Evolutionary conservation across 2,113 vertebrate species (phyloP), one percentile per base, ranked within the genome.

Genomic region (Triplophysa rosa): DNA sequence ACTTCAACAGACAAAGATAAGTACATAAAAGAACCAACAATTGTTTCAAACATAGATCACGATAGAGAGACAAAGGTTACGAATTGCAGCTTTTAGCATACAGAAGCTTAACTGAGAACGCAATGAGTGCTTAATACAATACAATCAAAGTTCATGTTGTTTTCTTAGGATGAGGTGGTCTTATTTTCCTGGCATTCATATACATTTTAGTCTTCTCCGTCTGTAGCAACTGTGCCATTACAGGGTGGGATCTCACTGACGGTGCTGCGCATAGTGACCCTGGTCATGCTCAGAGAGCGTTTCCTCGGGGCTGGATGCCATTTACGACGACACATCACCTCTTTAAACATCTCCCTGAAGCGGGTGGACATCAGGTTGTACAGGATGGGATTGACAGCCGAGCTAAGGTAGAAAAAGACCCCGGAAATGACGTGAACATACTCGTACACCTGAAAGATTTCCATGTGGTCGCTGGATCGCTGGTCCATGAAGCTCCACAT

Each of bases 351-450:
- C 89, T 98, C 96, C 11, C 94, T 91, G 87, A 99, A 99, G 19
- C 95, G 95, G 0, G 91, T 96, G 82, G 96, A 99, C 95, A 98
- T 95, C 81, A 99, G 92, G 88, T 95, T 98, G 90, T 99, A 98
- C 16, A 98, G 93, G 82, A 98, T 91, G 0, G 97, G 97, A 87
- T 98, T 99, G 78, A 93, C 88, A 0, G 95, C 96, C 0, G 95
- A 96, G 91, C 97, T 95, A 5, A 98, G 90, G 85, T 98, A 98
- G 92, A 99, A 97, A 88, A 99, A 95, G 72, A 97, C 83, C 0
- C 97, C 97, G 0, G 98, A 99, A 82, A 95, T 62, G 62, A 97
- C 78, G 82, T 99, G 97, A 63, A 97, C 80, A 0, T 93, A 95
- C 85, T 84, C 83, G 6, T 81, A 84, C 29, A 73, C 24, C 64